These are phyloP conservation scores for Todus mexicanus DNA, from an alignment of 2,797 vertebrate genomes.

Conservation along the genomic window DNA sequence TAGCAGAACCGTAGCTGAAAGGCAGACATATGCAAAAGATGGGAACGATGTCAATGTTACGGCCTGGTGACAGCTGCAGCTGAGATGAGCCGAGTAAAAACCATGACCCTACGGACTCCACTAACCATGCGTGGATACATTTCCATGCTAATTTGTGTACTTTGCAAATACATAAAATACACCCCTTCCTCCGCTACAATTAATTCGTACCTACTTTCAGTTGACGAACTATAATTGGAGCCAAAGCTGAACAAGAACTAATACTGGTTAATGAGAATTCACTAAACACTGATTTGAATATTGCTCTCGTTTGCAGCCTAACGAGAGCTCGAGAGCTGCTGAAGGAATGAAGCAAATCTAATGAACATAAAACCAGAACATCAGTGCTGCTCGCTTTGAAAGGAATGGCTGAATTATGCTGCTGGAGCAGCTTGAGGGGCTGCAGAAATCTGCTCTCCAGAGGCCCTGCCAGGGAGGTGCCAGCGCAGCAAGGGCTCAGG, in stretches of 20 bases:
- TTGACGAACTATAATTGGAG: neutral
- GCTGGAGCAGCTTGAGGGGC: neutral
- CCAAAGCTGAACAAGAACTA: neutral
- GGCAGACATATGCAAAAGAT: neutral
- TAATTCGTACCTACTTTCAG: neutral
- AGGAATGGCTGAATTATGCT: neutral
- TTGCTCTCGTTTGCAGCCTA: neutral
- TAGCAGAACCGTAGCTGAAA: neutral
- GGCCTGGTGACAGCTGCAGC: neutral
- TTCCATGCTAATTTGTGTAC: neutral
- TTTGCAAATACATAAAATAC: neutral
- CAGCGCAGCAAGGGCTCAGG: neutral
- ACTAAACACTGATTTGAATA: neutral
- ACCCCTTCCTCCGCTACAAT: neutral
- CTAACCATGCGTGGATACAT: neutral
- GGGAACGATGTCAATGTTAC: rapidly evolving
- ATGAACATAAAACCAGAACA: neutral
- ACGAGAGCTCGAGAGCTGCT: neutral
- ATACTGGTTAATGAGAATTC: neutral
- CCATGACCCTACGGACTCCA: rapidly evolving
- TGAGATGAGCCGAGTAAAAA: neutral
- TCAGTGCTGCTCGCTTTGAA: neutral
- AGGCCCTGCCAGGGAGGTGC: neutral
- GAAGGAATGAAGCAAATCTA: neutral
- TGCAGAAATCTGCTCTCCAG: neutral